phyloP scores from a whole-genome alignment of 2,888 invertebrate species.

The Cactoblastis cactorum region DNA sequence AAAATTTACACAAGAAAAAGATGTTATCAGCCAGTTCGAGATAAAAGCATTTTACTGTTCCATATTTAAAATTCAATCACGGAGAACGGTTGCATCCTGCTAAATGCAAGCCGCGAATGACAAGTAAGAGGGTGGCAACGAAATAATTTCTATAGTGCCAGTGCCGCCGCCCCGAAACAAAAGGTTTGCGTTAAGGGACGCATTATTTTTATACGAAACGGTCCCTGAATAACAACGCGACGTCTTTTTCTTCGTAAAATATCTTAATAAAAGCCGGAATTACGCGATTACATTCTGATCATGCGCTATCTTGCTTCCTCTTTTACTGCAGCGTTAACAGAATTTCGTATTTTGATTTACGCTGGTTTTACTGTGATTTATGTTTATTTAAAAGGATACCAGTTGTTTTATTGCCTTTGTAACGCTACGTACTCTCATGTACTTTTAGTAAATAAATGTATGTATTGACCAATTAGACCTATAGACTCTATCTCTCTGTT shows the following conservation, averaged over 20 bases:
- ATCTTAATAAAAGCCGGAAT: conserved; percentile 69
- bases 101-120: conserved; percentile 65
- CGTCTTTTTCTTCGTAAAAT: conserved; percentile 66
- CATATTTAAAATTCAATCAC: conserved; percentile 66
- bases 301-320: conserved; percentile 63
- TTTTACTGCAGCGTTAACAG: conserved; percentile 47
- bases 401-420: conserved; percentile 35
- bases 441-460: conserved; percentile 5
- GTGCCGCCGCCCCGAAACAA: conserved; percentile 63
- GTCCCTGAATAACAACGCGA: conserved; percentile 64
- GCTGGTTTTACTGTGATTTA: conserved; percentile 54
- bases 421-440: conserved; percentile 18
- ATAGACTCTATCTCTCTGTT: not conserved
- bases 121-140: conserved; percentile 61
- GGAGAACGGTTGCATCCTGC: conserved; percentile 72
- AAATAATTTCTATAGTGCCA: conserved; percentile 58
- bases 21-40: not conserved
- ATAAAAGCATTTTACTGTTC: conserved; percentile 29
- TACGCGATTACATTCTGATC: conserved; percentile 68
- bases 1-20: conserved; percentile 13
- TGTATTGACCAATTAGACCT: not conserved
- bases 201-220: conserved; percentile 73
- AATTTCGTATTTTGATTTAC: conserved; percentile 61
- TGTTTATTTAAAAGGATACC: conserved; percentile 56
- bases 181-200: conserved; percentile 68